A percentile compares a stretch with the other conserved stretches of the same genome.
These are phyloP conservation scores for Sylvilagus floridanus DNA, from an alignment of 2,797 vertebrate species.

Conservation along the genomic window DNA sequence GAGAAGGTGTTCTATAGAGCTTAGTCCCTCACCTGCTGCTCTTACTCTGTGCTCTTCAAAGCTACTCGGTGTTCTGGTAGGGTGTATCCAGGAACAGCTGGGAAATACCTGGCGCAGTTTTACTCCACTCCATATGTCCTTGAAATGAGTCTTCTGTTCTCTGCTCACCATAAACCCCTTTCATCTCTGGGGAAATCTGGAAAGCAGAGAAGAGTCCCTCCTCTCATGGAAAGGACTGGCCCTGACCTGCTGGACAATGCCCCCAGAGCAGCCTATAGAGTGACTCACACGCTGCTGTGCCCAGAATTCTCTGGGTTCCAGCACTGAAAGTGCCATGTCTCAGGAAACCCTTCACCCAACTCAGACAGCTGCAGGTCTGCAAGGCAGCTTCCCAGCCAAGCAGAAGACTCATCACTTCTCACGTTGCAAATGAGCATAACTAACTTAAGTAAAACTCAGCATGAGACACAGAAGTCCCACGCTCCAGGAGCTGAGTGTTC, in stretches of 20 bases:
- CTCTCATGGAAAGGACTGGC: slow-evolving; percentile 9
- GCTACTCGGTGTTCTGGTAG: neutral
- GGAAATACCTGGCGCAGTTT: slow-evolving; percentile 70
- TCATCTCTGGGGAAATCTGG: slow-evolving; percentile 81
- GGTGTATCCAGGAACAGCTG: slow-evolving; percentile 73
- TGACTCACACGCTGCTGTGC: neutral
- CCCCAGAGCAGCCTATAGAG: neutral
- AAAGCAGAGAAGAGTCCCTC: slow-evolving; percentile 70
- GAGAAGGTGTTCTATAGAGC: neutral
- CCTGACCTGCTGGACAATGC: neutral
- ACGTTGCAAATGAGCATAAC: neutral
- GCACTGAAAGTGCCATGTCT: neutral
- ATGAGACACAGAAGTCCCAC: neutral
- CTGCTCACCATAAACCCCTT: slow-evolving; percentile 69
- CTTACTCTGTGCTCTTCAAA: neutral
- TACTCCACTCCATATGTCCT: slow-evolving; percentile 72
- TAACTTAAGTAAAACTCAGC: neutral
- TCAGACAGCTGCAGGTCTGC: neutral
- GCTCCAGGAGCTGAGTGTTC: neutral
- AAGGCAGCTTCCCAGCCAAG: neutral
- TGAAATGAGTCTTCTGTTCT: slow-evolving; percentile 70
- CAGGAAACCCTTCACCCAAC: neutral
- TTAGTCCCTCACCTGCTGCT: neutral
- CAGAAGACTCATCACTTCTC: neutral
- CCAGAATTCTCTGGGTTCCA: neutral